A percentile compares a stretch with the other conserved stretches of the same genome.
These are phyloP conservation scores for Caranx ignobilis DNA, from an alignment of 2,113 vertebrate species.

Conservation along the genomic window DNA sequence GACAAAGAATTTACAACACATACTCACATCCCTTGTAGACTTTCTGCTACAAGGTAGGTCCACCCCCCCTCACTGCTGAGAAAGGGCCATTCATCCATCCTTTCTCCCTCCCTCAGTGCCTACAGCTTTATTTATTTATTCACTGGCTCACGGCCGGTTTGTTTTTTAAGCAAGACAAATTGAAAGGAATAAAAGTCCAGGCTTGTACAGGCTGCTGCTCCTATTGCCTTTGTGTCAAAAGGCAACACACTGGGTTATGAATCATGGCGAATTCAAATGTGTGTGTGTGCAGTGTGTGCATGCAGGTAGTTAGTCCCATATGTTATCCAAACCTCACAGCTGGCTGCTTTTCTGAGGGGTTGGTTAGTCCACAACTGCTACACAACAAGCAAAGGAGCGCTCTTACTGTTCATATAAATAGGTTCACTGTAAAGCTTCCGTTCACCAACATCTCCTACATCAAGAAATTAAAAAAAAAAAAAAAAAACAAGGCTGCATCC, in stretches of 20 bases:
- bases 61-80: constrained; percentile 33
- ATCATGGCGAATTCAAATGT: constrained; percentile 71
- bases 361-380: constrained; percentile 55
- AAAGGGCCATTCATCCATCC: constrained; percentile 75
- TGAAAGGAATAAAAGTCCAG: constrained; percentile 83
- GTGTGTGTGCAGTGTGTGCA: constrained; percentile 18
- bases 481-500: not conserved
- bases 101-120: constrained; percentile 63
- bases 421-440: constrained; percentile 10
- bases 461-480: not conserved
- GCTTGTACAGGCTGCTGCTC: constrained; percentile 77
- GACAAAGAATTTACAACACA: constrained; percentile 22
- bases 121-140: constrained; percentile 81
- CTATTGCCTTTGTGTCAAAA: constrained; percentile 81
- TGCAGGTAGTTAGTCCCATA: constrained; percentile 50
- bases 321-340: constrained; percentile 55
- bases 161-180: constrained; percentile 87
- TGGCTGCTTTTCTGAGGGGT: constrained; percentile 42
- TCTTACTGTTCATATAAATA: constrained; percentile 19
- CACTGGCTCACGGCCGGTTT: constrained; percentile 80
- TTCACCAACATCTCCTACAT: not conserved
- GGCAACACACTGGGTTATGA: constrained; percentile 76
- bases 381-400: constrained; percentile 40
- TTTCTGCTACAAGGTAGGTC: constrained; percentile 45
- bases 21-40: constrained; percentile 23